These are phyloP conservation scores for Deilephila porcellus DNA, from an alignment of 2,888 invertebrate genomes.

Conservation along the genomic window DNA sequence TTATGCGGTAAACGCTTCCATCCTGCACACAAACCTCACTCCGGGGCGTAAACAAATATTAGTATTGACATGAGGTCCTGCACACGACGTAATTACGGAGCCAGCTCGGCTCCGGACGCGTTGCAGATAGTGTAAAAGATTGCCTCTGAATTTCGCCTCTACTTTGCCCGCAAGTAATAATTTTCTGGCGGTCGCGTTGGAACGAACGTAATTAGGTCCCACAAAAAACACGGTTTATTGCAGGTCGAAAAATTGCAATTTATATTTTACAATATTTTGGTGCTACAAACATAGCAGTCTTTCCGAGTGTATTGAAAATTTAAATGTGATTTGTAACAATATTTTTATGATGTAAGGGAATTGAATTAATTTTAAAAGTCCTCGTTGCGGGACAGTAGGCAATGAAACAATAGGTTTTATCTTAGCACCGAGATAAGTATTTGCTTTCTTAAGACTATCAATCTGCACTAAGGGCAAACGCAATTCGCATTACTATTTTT, in stretches of 20 bases:
- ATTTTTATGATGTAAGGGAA: neutral
- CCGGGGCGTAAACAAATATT: slow-evolving; percentile 79
- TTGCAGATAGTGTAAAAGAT: slow-evolving; percentile 67
- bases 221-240: slow-evolving; percentile 53
- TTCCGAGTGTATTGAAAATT: neutral
- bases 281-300: neutral
- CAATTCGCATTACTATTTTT: no score
- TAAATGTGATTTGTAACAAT: neutral
- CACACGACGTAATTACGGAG: slow-evolving; percentile 60
- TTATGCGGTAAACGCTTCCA: slow-evolving; percentile 64
- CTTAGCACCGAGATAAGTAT: no score
- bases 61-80: slow-evolving; percentile 68
- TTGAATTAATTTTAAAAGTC: no score
- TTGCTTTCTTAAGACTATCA: no score
- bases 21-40: slow-evolving; percentile 59
- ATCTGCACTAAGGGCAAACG: no score
- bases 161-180: slow-evolving; percentile 64
- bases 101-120: slow-evolving; percentile 45
- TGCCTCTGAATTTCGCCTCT: slow-evolving; percentile 58
- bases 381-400: no score
- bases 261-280: neutral
- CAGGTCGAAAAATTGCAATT: neutral
- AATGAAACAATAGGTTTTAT: no score
- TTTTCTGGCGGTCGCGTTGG: slow-evolving; percentile 60
- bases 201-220: slow-evolving; percentile 56